A percentile compares a stretch with the other conserved stretches of the same genome.
These are phyloP conservation scores for Gopherus flavomarginatus DNA, from an alignment of 2,113 vertebrate species.

Conservation along the genomic window DNA sequence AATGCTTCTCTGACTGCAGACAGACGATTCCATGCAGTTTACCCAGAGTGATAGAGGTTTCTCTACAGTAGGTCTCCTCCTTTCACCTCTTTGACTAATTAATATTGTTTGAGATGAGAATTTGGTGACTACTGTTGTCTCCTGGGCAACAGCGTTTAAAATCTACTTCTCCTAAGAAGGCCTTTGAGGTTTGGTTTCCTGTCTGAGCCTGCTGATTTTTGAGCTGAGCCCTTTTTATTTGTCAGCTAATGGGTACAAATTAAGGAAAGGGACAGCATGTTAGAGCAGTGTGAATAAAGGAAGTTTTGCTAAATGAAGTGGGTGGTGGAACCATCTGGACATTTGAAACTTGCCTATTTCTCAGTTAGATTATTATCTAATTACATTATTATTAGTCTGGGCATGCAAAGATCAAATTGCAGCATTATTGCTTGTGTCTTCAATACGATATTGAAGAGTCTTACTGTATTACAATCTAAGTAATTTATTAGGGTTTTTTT, in stretches of 20 bases:
- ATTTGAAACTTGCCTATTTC: slow-evolving; percentile 75
- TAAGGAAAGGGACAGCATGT: slow-evolving; percentile 67
- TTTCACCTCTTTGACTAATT: slow-evolving; percentile 42
- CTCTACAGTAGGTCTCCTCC: slow-evolving; percentile 45
- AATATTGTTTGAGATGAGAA: slow-evolving; percentile 24
- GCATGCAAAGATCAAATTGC: slow-evolving; percentile 30
- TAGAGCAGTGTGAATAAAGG: slow-evolving; percentile 72
- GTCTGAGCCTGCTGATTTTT: slow-evolving; percentile 68
- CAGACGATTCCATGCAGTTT: neutral
- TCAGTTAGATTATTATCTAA: slow-evolving; percentile 70
- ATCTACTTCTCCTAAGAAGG: slow-evolving; percentile 53
- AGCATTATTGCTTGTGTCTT: slow-evolving; percentile 38
- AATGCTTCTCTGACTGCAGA: rapidly evolving
- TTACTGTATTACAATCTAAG: neutral
- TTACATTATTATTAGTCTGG: slow-evolving; percentile 64
- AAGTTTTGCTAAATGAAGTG: slow-evolving; percentile 72
- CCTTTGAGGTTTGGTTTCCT: slow-evolving; percentile 60
- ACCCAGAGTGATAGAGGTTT: slow-evolving; percentile 41
- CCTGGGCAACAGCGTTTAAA: slow-evolving; percentile 68
- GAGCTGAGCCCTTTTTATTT: slow-evolving; percentile 61
- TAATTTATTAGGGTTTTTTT: neutral
- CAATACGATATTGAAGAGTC: neutral
- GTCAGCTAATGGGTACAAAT: slow-evolving; percentile 72
- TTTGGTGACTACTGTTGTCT: slow-evolving; percentile 54
- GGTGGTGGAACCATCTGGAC: slow-evolving; percentile 75